Evolutionary conservation across 23 tunicate species (phyloP), one percentile per base, ranked within the genome.

Genomic region (Phallusia fumigata): DNA sequence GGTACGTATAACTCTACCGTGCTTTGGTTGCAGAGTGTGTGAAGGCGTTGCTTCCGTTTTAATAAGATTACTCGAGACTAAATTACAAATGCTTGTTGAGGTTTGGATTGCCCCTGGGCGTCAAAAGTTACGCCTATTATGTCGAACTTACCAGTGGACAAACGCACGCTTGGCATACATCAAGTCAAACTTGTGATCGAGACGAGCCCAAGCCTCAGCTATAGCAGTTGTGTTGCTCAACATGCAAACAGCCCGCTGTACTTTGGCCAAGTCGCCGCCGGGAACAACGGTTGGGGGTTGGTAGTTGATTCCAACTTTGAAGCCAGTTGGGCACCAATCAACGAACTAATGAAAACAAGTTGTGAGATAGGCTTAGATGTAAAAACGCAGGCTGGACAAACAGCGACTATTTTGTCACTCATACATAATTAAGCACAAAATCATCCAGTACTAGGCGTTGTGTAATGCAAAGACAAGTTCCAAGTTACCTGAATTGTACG

Each of bases 251-350:
- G 84, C 84, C 16, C 84, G 75, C 31, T 80, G 84, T n/a, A 80
- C 84, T 31, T 80, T 80, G 77, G 84, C 84, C 75, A 80, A 34
- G 31, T 80, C 84, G 5, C 84, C 84, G 30, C 84, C 89, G 31
- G 89, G 89, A 86, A 86, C 89, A 2, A 86, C 84, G 24, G 84
- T 84, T 19, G 88, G 88, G 5, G 88, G 83, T 30, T 78, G 88
- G 52, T 77, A 79, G 76, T 84, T 84, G 50, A 84, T 84, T 64
- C 88, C 88, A 34, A 84, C 88, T 45, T 84, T 84, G 52, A 84
- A 84, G 18, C 88, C 88, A 22, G 88, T 84, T 19, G 88, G 88
- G 33, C 88, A 84, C 88, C 88, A 84, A 45, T 84, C 88, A 21
- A 84, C 88, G 53, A 84, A 84, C 81, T 40, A 76, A 58, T 13